Conservation (phyloP, 2,888 invertebrate species). For the Conchocele bisecta region DNA sequence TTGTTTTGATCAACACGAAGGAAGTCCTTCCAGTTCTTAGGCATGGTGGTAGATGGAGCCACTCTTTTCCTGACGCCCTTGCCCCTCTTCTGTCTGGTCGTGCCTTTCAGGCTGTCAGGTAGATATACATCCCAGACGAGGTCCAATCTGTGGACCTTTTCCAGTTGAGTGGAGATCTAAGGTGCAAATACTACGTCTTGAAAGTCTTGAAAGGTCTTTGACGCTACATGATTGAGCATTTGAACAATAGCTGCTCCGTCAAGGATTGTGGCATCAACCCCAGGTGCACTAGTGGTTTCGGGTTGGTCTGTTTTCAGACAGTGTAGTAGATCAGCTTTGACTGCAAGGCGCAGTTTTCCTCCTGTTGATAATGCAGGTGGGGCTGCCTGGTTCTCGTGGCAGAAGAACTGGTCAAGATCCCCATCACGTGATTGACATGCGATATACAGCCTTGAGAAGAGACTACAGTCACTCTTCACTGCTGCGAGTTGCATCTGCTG, state of each 20-base stretch:
- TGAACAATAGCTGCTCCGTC: neutral
- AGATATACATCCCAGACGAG: constrained; percentile 49
- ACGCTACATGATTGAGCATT: neutral
- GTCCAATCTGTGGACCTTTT: constrained; percentile 38
- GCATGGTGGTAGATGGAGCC: neutral
- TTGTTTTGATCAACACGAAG: constrained; percentile 44
- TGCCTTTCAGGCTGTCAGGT: constrained; percentile 36
- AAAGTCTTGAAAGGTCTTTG: neutral
- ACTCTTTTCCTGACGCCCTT: constrained; percentile 37
- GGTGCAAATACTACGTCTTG: neutral
- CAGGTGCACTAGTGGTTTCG: neutral
- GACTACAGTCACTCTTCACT: neutral
- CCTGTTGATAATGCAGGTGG: neutral
- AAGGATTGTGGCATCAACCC: neutral
- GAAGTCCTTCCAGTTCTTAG: constrained; percentile 38
- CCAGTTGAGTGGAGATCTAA: constrained; percentile 25
- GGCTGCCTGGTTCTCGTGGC: neutral
- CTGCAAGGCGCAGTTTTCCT: neutral
- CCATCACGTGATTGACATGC: constrained; percentile 19
- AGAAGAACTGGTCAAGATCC: constrained; percentile 1
- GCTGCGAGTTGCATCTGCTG: too few species aligned
- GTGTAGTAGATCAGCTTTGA: neutral
- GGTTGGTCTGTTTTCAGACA: neutral
- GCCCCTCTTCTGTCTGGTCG: constrained; percentile 41
- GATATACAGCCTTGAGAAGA: constrained; percentile 15